Conservation (phyloP, 2,888 invertebrate genomes). For the Amphipyra berbera region DNA sequence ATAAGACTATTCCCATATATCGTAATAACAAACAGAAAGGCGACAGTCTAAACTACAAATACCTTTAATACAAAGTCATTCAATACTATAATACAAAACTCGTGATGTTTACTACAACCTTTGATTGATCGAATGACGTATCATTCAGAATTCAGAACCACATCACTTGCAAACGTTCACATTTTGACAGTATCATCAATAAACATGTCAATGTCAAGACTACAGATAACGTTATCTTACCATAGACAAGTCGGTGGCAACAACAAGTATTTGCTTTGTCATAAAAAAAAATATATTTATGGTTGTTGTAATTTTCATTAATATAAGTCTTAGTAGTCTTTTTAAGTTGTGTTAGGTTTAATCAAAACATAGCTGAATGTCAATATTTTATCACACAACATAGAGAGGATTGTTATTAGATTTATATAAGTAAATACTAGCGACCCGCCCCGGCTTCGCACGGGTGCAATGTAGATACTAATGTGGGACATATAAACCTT, state of each 20-base stretch:
- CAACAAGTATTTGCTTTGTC: constrained; percentile 8
- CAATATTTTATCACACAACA: too few species aligned
- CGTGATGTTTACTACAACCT: constrained; percentile 42
- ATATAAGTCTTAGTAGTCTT: too few species aligned
- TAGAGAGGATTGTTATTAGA: too few species aligned
- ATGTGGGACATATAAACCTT: too few species aligned
- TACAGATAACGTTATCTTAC: constrained; percentile 34
- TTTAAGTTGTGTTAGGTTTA: too few species aligned
- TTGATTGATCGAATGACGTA: constrained; percentile 45
- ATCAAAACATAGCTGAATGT: too few species aligned
- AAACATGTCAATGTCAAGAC: constrained; percentile 38
- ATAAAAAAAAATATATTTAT: not conserved
- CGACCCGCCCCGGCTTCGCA: too few species aligned
- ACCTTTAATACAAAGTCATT: not conserved
- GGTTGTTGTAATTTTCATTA: constrained; percentile 6
- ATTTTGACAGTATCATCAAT: constrained; percentile 45
- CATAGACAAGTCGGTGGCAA: constrained; percentile 9
- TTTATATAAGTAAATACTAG: too few species aligned
- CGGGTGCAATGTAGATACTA: too few species aligned
- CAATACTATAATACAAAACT: constrained; percentile 12
- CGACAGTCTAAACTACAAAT: constrained; percentile 1
- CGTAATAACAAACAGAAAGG: constrained; percentile 1
- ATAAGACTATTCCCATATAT: not conserved
- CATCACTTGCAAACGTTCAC: not conserved
- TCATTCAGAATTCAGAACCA: not conserved